Base-by-base conservation (phyloP, 2,797 vertebrate species). In the Podarcis siculus region DNA sequence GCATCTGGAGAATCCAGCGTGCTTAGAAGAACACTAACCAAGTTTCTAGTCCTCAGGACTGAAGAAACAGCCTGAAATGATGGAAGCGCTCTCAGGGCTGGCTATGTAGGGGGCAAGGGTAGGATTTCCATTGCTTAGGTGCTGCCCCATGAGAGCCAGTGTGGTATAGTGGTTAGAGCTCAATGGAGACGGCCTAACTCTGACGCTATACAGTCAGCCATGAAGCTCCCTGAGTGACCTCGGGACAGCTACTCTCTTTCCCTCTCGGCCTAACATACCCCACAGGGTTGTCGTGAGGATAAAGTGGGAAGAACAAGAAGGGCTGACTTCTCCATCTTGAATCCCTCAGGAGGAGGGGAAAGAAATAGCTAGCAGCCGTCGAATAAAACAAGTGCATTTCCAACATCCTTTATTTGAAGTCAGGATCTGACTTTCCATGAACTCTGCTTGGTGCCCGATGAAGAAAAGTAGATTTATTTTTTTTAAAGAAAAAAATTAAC, bases 21-120 rank as follows among this genome's bases (percentile, higher is more conserved):
- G 15, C 49, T 55, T 55, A 55, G 49, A 49, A 49, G 12, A 55
- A 55, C 49, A 15, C 49, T 4, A 76, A 25, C 8, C 75, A 79
- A n/a, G 77, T 19, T 49, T n/a, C 77, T 55, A 79, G 30, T 5
- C 12, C 76, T 78, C 8, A 3, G 45, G 73, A 8, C 32, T 75
- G 76, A 49, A 23, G 42, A 75, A 75, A 37, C 32, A 23, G 72
- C 17, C 17, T 19, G 7, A 37, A 37, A 39, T 39, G 21, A 3
- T 27, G 8, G 37, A 4, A 0, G 73, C 21, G 1, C 10, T 30
- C 67, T 30, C 30, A 30, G 25, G 73, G 75, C 10, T 77, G 39
- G 75, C 10, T 1, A 1, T 17, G n/a, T 19, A 6, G n/a, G 69
- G 25, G 4, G 8, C 1, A 0, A 42, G 37, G 23, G 3, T 27